These are phyloP conservation scores for Strigamia maritima DNA, from an alignment of 2,888 invertebrate genomes.

Conservation along the genomic window DNA sequence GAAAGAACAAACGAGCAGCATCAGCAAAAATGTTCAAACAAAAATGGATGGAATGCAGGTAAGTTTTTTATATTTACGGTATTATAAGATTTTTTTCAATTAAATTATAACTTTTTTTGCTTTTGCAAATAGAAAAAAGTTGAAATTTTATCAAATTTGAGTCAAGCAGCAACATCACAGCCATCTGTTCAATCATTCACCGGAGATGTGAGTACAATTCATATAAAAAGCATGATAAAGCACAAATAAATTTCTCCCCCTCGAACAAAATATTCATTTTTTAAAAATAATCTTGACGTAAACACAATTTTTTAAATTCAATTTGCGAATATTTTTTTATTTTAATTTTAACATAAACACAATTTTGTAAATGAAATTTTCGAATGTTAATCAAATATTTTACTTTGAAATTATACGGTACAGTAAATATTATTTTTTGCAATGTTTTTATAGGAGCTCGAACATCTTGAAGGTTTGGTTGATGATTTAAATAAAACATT, in stretches of 20 bases:
- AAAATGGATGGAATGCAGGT: slow-evolving; percentile 41
- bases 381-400: no score
- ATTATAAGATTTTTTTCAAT: no score
- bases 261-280: no score
- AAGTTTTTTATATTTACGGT: no score
- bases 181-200: neutral
- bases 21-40: slow-evolving; percentile 40
- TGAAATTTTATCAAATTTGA: neutral
- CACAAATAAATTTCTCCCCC: no score
- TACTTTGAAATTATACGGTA: no score
- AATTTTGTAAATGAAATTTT: neutral
- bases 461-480: slow-evolving; percentile 15
- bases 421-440: no score
- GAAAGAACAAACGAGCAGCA: slow-evolving; percentile 43
- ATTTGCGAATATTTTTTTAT: neutral
- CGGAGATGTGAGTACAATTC: neutral
- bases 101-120: slow-evolving; percentile 37
- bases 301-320: no score
- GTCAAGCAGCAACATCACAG: neutral
- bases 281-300: no score
- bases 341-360: neutral
- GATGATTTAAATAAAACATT: slow-evolving; percentile 37
- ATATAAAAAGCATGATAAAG: no score
- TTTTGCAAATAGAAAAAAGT: slow-evolving; percentile 33
- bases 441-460: slow-evolving; percentile 39